These are phyloP conservation scores for Steinernema feltiae DNA, from an alignment of 1,140 invertebrate genomes.

Conservation along the genomic window DNA sequence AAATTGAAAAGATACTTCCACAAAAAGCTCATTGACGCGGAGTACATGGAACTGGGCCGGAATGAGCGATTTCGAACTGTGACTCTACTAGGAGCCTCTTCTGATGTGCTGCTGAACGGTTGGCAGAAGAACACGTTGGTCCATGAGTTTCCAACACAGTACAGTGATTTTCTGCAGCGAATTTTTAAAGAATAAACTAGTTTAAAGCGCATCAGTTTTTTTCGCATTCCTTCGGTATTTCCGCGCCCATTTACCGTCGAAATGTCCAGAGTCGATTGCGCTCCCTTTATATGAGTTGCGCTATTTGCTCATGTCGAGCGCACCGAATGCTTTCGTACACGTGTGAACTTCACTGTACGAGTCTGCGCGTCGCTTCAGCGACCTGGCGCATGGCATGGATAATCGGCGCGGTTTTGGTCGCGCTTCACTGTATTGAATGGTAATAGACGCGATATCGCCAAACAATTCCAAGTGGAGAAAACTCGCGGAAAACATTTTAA, in stretches of 20 bases:
- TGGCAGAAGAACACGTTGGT: constrained; percentile 7
- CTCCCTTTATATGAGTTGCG: no score
- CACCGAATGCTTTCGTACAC: no score
- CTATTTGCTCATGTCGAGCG: no score
- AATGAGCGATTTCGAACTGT: neutral
- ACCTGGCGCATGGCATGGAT: no score
- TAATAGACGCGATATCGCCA: neutral
- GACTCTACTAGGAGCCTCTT: neutral
- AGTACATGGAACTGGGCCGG: neutral
- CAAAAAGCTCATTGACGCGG: neutral
- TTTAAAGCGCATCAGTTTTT: no score
- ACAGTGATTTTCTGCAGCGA: neutral
- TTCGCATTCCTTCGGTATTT: no score
- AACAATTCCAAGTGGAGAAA: neutral
- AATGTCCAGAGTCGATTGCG: no score
- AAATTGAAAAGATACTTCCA: neutral
- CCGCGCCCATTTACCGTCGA: no score
- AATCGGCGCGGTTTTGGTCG: neutral
- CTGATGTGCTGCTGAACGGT: neutral
- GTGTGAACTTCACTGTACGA: no score
- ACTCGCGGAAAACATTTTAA: neutral
- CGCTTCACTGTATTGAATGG: no score
- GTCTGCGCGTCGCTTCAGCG: no score
- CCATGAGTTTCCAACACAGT: neutral
- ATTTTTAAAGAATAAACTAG: neutral